Conservation (phyloP, 2,113 vertebrate genomes). For the Crotalus horridus region DNA sequence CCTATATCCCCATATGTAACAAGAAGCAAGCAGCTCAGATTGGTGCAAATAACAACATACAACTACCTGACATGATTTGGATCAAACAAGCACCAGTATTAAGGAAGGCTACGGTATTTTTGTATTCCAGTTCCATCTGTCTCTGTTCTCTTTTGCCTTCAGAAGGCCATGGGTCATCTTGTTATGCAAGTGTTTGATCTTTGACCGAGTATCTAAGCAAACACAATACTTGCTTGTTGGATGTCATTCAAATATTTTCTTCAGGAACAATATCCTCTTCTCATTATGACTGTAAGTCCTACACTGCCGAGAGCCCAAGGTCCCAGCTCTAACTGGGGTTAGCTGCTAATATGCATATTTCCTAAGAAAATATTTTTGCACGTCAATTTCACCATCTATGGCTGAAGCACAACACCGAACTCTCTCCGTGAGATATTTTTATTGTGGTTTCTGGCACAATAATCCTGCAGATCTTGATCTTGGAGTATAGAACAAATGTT, state of each 20-base stretch:
- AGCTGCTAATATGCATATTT: not conserved
- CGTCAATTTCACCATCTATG: not conserved
- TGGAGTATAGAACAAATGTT: not conserved
- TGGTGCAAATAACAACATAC: not conserved
- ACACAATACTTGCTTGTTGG: not conserved
- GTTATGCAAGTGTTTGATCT: not conserved
- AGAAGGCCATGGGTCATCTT: not conserved
- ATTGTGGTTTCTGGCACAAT: not conserved
- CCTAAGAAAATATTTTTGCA: not conserved
- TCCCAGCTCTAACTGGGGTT: not conserved
- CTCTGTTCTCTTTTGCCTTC: not conserved
- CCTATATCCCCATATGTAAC: not conserved
- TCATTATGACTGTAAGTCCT: not conserved
- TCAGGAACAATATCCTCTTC: not conserved
- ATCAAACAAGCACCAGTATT: not conserved
- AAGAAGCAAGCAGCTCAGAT: not conserved
- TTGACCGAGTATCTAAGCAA: not conserved
- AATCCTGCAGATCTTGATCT: not conserved
- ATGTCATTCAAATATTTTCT: slow-evolving; percentile 1
- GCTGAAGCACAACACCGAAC: not conserved
- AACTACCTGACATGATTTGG: not conserved
- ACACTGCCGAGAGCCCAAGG: not conserved
- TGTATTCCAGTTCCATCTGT: not conserved
- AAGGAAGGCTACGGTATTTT: not conserved
- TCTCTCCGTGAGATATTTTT: not conserved